Evolutionary conservation across 2,888 invertebrate species (phyloP), one percentile per base, ranked within the genome.

Genomic region (Caenorhabditis wallacei): DNA sequence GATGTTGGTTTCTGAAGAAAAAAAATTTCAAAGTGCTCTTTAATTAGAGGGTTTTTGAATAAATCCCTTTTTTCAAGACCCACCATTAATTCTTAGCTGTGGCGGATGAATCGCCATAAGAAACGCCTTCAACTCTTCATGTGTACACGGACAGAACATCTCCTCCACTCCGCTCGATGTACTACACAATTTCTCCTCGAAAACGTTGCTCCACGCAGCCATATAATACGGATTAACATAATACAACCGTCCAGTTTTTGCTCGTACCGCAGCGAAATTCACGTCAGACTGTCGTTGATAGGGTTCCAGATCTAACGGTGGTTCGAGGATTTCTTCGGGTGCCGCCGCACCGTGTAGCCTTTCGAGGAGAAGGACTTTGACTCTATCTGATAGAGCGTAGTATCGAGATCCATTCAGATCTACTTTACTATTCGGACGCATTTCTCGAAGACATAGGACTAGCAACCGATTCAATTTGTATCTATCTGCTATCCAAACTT

Each of bases 91-190:
- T 59, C 90, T 72, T n/a, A 92, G 72, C 82, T 92, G 91, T 4
- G 92, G 92, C 13, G 92, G 92, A 76, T 92, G 90, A 26, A 92
- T 91, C 8, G 92, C 91, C 90, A 91, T 89, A 4, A 91, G 85
- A 64, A 91, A 92, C 20, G 89, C 89, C 61, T 92, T 90, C 40
- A 92, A 79, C 68, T 91, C 91, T 75, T 92, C 91, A 64, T 90
- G 90, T 10, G 89, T 87, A 66, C 90, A 90, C 0, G 91, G 91
- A 46, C 90, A 89, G 63, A 89, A 91, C 71, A 91, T 84, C 51
- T 92, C 90, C 72, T 91, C 91, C n/a, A 87, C 84, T 16, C 81
- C 80, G 8, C 84, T 64, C 7, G 85, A 80, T 11, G 84, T 84
- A 5, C 81, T 71, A 30, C 84, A 82, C 16, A 88, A 63, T 61